Evolutionary conservation across 2,797 vertebrate genomes (phyloP), one percentile per base, ranked within the genome.

Genomic region (Cynopterus sphinx): DNA sequence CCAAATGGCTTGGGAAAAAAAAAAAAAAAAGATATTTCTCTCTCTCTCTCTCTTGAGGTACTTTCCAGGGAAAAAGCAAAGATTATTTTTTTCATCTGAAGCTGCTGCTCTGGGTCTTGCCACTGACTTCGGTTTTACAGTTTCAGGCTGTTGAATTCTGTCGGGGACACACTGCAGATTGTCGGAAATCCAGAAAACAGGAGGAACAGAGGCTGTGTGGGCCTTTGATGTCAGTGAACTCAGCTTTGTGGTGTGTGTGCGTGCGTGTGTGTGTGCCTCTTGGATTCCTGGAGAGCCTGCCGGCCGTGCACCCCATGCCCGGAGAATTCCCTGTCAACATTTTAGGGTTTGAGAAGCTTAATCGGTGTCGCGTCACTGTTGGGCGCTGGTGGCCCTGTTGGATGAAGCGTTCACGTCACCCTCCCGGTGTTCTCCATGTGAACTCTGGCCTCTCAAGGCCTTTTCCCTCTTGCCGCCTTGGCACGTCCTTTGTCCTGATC

Each of bases 181-280:
- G 71, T 49, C 87, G 43, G 49, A 67, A 91, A 91, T 63, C 21
- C 36, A 68, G 55, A 90, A 82, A 86, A 67, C 43, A 70, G 70
- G 93, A 89, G 86, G 53, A 91, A 63, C 75, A 94, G 81, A 95
- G 24, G 36, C 59, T 89, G 43, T 51, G 68, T 92, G 12, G 67
- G 57, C 33, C 41, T 96, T 86, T 36, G 26, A 73, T 81, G 74
- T 84, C 61, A 31, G 33, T 33, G n/a, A 67, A 78, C 61, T 89
- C 68, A 57, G 33, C 71, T 85, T 83, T 41, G 24, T 28, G 33
- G 11, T 4, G 12, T 17, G 43, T 49, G 67, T n/a, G n/a, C 39
- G 26, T 15, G 6, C 24, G 28, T 10, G 22, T 9, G 5, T 1
- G 22, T 9, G 1, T 0, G 8, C 22, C 4, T 36, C 61, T 86